Evolutionary conservation across 64 coral and sea anemone species (phyloP), one percentile per base, ranked within the genome.

Genomic region (Stylophora pistillata): DNA sequence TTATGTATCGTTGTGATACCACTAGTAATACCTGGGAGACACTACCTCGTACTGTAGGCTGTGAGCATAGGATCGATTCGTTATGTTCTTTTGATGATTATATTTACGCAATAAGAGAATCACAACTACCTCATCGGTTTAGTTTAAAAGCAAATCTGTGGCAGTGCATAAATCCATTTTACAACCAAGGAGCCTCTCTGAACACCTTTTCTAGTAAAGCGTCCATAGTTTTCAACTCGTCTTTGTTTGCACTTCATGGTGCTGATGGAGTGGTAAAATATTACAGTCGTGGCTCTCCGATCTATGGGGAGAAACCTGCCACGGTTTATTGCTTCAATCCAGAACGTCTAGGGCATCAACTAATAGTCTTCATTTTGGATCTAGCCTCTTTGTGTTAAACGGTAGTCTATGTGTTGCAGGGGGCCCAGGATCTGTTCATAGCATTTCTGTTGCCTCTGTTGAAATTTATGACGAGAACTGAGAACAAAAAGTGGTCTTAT

Each of bases 401-500:
- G 53, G 28, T 25, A 78, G 15, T 15, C 53, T 78, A 11, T 78
- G 5, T 56, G 52, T 78, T 15, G 75, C 20, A 28, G 75, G 75
- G 53, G 75, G 75, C 0, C 2, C 1, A 10, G 10, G 4, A 9
- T 53, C 53, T 0, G n/a, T n/a, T n/a, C n/a, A n/a, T n/a, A n/a
- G n/a, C n/a, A n/a, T n/a, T n/a, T 41, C 37, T 41, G 1, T 3
- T 0, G 58, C 58, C 21, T 2, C 62, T 26, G 82, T 91, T n/a
- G 90, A 91, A 70, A 28, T 27, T 16, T 91, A 72, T 20, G 21
- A 91, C 34, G 41, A 57, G 30, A 52, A 86, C n/a, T n/a, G n/a
- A n/a, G 32, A 65, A 27, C 23, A 71, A 78, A 16, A 47, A 7
- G 0, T 91, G 90, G 89, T 58, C 21, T 9, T 13, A 16, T 78